Evolutionary conservation across 2,113 vertebrate species (phyloP), one percentile per base, ranked within the genome.

Genomic region (Eulemur macaco): DNA sequence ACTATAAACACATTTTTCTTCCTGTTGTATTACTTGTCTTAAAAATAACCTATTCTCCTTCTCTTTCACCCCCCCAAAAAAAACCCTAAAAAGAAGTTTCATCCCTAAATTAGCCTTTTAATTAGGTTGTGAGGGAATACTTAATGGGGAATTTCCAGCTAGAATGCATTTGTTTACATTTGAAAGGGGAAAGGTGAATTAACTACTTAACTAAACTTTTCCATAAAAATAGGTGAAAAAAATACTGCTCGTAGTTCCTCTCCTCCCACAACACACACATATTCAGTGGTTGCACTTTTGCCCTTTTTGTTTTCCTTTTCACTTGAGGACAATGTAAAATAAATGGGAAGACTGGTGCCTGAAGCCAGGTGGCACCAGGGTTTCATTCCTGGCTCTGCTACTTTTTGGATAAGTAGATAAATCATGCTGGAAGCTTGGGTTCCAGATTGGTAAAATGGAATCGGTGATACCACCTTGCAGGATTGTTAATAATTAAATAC

Each of bases 1-100:
- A 66, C 85, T 77, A 11, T 89, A 96, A 86, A 89, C 52, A 64
- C 42, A 80, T 84, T 84, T 97, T 96, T 83, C 52, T 69, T 86
- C 52, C 42, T 89, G 56, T 76, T 82, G 39, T 93, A 85, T 77
- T 90, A 71, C 80, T 94, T 94, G 69, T 77, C 76, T 94, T 87
- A 63, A 94, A 96, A 86, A 93, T 91, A 85, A 81, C 42, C 85
- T 58, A 60, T 56, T 56, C 34, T 2, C 15, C 12, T 27, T 63
- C 42, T 83, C 47, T 64, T 54, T 34, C 5, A 27, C 20, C 25
- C 12, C 39, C 8, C 29, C 25, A 37, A 60, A 68, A 34, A 77
- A 92, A 66, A 13, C 20, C 58, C 84, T 54, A 56, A 77, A 94
- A 56, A 77, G 60, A 82, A 63, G 20, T 90, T 88, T 17, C 45